phyloP scores from a whole-genome alignment of 1,140 invertebrate species.

The Sycophaga agraensis region DNA sequence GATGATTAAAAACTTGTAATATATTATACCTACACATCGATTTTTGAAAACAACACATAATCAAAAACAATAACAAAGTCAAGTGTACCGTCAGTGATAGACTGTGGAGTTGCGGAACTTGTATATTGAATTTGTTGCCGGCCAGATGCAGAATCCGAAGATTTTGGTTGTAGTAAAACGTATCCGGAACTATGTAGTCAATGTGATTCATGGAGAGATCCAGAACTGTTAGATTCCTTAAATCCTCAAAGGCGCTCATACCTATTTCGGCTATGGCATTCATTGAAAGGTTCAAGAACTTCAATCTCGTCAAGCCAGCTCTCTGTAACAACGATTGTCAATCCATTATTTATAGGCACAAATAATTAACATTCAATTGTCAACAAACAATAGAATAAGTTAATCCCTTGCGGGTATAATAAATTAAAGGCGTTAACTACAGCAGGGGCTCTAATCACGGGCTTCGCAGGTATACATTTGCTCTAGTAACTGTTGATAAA shows the following conservation, averaged over 20 bases:
- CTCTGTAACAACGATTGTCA: constrained; percentile 44
- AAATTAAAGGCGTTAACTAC: no score
- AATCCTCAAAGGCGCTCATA: constrained; percentile 39
- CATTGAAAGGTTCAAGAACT: constrained; percentile 47
- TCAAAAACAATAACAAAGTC: no score
- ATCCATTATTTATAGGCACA: no score
- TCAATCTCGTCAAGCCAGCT: constrained; percentile 41
- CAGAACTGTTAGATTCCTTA: constrained; percentile 42
- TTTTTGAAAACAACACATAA: no score
- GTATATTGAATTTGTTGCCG: constrained; percentile 46
- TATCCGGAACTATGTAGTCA: constrained; percentile 39
- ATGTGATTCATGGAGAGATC: constrained; percentile 50
- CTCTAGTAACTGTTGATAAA: no score
- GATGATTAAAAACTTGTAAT: no score
- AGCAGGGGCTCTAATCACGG: no score
- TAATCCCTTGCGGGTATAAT: background rate
- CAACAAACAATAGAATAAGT: background rate
- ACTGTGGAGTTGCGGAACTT: constrained; percentile 42
- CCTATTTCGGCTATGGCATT: constrained; percentile 48
- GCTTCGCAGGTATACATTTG: no score
- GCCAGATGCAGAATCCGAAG: constrained; percentile 43
- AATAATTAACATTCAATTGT: background rate
- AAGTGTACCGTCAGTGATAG: constrained; percentile 41
- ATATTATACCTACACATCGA: no score
- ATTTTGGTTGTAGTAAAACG: constrained; percentile 39